phyloP scores from a whole-genome alignment of 2,888 invertebrate genomes.

The Gari tellinella region DNA sequence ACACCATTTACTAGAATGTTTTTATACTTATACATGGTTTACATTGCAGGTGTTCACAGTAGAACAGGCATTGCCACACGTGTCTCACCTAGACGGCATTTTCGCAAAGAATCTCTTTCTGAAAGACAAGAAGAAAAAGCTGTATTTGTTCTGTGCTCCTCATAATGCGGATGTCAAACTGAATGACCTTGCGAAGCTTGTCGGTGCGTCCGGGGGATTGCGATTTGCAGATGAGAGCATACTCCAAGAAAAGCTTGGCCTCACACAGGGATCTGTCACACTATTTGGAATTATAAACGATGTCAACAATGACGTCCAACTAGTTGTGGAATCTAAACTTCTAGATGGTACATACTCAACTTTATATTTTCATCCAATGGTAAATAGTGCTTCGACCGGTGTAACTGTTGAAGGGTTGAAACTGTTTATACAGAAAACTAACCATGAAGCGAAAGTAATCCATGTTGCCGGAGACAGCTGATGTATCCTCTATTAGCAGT shows the following conservation, averaged over 20 bases:
- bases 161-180: slow-evolving; percentile 81
- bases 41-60: slow-evolving; percentile 84
- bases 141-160: slow-evolving; percentile 81
- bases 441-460: slow-evolving; percentile 65
- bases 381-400: slow-evolving; percentile 77
- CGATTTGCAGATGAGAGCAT: slow-evolving; percentile 81
- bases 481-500: no score
- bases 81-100: slow-evolving; percentile 76
- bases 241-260: slow-evolving; percentile 80
- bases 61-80: slow-evolving; percentile 80
- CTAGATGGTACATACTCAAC: slow-evolving; percentile 68
- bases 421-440: slow-evolving; percentile 70
- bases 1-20: no score
- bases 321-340: slow-evolving; percentile 76
- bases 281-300: slow-evolving; percentile 83
- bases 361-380: slow-evolving; percentile 82
- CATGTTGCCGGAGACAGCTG: no score
- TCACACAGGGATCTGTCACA: slow-evolving; percentile 83
- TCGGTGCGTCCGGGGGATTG: slow-evolving; percentile 80
- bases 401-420: slow-evolving; percentile 71
- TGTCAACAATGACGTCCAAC: slow-evolving; percentile 73
- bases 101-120: slow-evolving; percentile 84
- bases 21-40: no score
- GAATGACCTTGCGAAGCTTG: slow-evolving; percentile 78
- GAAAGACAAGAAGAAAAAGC: slow-evolving; percentile 82